These are phyloP conservation scores for Melanostoma scalare DNA, from an alignment of 2,888 invertebrate genomes.

Conservation along the genomic window DNA sequence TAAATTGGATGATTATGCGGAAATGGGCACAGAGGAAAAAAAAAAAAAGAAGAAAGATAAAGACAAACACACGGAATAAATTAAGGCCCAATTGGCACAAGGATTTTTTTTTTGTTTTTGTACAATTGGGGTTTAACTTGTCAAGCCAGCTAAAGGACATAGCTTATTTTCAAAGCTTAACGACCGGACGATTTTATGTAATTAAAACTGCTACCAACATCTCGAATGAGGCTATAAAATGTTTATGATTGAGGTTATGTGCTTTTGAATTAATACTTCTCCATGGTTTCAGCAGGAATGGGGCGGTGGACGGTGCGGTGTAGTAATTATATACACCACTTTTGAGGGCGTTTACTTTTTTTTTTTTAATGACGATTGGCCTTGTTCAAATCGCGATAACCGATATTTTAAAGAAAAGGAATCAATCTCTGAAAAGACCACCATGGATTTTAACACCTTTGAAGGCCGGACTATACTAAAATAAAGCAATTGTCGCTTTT, in stretches of 20 bases:
- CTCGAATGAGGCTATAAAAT: constrained; percentile 55
- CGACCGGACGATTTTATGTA: constrained; percentile 55
- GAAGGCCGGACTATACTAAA: no score
- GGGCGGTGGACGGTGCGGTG: constrained; percentile 7
- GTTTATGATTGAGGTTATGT: constrained; percentile 53
- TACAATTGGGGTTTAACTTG: constrained; percentile 14
- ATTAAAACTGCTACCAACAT: constrained; percentile 67
- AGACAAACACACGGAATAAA: constrained; percentile 46
- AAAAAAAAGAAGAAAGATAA: constrained; percentile 4
- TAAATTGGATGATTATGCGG: constrained; percentile 72
- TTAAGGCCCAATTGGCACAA: constrained; percentile 52
- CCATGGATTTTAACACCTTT: no score
- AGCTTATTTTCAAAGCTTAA: constrained; percentile 17
- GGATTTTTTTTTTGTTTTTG: neutral
- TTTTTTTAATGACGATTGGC: no score
- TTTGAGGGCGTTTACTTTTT: no score
- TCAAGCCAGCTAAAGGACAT: constrained; percentile 12
- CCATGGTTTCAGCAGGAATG: constrained; percentile 30
- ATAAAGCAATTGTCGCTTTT: neutral
- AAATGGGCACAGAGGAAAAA: constrained; percentile 43
- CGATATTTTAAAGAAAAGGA: no score
- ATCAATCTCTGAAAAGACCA: no score
- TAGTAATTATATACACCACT: neutral
- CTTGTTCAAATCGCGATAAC: no score
- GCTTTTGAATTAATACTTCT: neutral